Base-by-base conservation (phyloP, 2,797 vertebrate species). In the Intellagama lesueurii region DNA sequence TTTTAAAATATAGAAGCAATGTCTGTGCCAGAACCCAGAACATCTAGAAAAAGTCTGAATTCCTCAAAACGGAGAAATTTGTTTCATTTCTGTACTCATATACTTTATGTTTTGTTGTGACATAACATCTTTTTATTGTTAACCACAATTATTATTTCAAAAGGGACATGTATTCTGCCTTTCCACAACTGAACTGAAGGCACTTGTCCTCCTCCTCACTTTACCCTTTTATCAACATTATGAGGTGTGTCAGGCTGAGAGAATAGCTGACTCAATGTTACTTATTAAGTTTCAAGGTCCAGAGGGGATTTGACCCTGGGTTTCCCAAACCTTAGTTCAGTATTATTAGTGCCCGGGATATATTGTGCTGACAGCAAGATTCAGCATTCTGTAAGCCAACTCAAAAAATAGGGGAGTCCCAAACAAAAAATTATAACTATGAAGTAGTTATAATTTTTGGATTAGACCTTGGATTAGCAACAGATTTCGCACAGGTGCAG, bases 1-100 rank as follows among this genome's bases (percentile, higher is more conserved):
- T 85, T 70, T 68, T 92, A 95, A 94, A 88, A 73, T 73, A n/a
- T 49, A 78, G 92, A 92, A 87, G 90, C 86, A 88, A 85, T 91
- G 69, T 90, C 88, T 28, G 72, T 91, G 64, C 12, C 83, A 88
- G 40, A 93, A 90, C 86, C 16, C 93, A 81, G 32, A 93, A 92
- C 82, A 90, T 93, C 89, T 94, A 93, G 77, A 17, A 47, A 69
- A 44, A 66, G 17, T 35, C 17, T 3, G 19, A 40, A 3, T 56
- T 52, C 56, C 68, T 83, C 14, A 49, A 73, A 75, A 70, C 69
- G 64, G 56, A 70, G 19, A 88, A 64, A n/a, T n/a, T 44, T 40
- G 35, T 16, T 82, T 19, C 79, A 75, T n/a, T 14, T 64, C 32
- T 81, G 28, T 24, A 22, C n/a, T 72, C 22, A 35, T 49, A 11